Conservation (phyloP, 2,797 vertebrate species). For the Aeoliscus strigatus region DNA sequence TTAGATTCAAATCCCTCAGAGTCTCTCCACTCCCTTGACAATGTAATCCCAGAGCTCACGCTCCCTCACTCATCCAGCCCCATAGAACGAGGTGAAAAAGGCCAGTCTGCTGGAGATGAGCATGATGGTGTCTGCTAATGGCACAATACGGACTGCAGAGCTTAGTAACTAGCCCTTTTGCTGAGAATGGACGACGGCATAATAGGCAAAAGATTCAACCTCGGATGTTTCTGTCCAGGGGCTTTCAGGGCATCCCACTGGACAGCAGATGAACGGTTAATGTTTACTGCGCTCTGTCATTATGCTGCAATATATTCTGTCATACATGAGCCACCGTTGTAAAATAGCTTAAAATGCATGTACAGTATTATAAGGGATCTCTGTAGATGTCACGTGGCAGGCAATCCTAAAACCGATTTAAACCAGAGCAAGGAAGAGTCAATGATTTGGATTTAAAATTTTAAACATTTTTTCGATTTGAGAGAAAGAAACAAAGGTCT, state of each 20-base stretch:
- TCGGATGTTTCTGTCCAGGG: conserved; percentile 24
- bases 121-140: conserved; percentile 50
- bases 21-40: conserved; percentile 33
- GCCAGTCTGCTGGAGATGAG: conserved; percentile 34
- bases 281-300: too few relatives aligned
- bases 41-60: conserved; percentile 53
- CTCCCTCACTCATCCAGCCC: conserved; percentile 31
- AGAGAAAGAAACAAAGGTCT: neutral
- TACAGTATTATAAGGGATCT: neutral
- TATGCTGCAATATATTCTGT: conserved; percentile 18
- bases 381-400: too few relatives aligned
- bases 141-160: conserved; percentile 25
- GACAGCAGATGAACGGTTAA: conserved; percentile 23
- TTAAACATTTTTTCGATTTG: neutral
- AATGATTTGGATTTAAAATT: neutral
- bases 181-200: conserved; percentile 14
- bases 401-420: too few relatives aligned
- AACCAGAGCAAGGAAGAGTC: too few relatives aligned
- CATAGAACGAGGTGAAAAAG: too few relatives aligned
- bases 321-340: conserved; percentile 1
- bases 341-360: neutral
- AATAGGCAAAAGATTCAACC: conserved; percentile 21
- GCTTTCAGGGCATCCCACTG: conserved; percentile 17
- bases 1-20: conserved; percentile 60
- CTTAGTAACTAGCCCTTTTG: conserved; percentile 27